Evolutionary conservation across 2,113 vertebrate genomes (phyloP).

Genomic region (Caranx ignobilis): DNA sequence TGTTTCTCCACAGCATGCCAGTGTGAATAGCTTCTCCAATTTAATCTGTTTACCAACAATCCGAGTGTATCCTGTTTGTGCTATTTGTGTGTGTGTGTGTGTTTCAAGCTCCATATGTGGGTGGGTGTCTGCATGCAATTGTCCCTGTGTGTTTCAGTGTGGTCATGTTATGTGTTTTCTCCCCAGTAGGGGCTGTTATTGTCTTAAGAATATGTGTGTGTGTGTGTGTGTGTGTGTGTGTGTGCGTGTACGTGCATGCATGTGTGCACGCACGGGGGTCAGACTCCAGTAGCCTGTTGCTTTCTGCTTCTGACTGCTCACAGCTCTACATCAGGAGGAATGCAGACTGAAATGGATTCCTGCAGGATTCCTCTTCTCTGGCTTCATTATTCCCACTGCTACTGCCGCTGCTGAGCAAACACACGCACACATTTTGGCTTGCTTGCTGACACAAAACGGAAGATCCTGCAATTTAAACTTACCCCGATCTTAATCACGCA

Average conservation of each 20-base stretch:
- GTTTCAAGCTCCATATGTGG: constrained; percentile 23
- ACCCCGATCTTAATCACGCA: constrained; percentile 28
- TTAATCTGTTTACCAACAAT: constrained; percentile 71
- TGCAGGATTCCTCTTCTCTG: constrained; percentile 69
- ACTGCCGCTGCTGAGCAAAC: constrained; percentile 35
- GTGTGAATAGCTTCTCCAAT: constrained; percentile 59
- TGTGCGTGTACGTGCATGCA: constrained; percentile 11
- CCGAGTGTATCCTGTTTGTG: constrained; percentile 50
- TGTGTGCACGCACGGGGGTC: constrained; percentile 17
- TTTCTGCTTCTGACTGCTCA: constrained; percentile 64
- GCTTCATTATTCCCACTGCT: constrained; percentile 67
- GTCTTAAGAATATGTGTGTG: constrained; percentile 66
- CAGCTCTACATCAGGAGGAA: constrained; percentile 67
- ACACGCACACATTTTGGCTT: constrained; percentile 22
- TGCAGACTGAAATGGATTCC: constrained; percentile 73
- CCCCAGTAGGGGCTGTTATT: constrained; percentile 76
- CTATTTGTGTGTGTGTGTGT: constrained; percentile 22
- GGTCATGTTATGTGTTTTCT: constrained; percentile 65
- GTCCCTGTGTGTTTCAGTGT: constrained; percentile 43
- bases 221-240: constrained; percentile 34
- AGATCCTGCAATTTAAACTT: constrained; percentile 2
- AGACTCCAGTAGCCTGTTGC: constrained; percentile 79
- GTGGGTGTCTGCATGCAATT: constrained; percentile 38
- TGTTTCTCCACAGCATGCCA: constrained; percentile 14
- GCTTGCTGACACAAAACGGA: constrained; percentile 37